Evolutionary conservation across 2,113 vertebrate species (phyloP).

Genomic region (Rynchops niger): DNA sequence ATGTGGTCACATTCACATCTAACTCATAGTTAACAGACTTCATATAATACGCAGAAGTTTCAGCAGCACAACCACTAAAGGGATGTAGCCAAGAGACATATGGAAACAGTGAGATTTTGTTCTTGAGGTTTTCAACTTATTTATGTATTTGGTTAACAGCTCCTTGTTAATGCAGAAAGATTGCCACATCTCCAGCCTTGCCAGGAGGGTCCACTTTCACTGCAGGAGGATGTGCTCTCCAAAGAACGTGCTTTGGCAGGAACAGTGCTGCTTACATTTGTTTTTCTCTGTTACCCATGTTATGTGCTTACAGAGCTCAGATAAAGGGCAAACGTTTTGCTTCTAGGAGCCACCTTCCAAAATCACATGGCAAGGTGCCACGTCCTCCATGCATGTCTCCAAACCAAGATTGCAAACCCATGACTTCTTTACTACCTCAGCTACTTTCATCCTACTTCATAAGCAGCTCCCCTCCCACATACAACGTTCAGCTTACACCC

Average conservation of each 20-base stretch:
- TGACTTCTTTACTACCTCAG: neutral
- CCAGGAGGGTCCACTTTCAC: constrained; percentile 9
- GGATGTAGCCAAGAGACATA: neutral
- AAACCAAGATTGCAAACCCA: neutral
- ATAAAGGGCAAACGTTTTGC: neutral
- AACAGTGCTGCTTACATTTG: neutral
- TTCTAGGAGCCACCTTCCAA: neutral
- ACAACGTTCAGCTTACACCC: neutral
- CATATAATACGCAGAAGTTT: neutral
- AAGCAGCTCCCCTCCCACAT: fast-evolving
- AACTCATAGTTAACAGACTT: constrained; percentile 21
- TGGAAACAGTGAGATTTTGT: constrained; percentile 18
- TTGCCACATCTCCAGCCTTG: neutral
- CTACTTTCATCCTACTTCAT: neutral
- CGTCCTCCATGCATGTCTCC: neutral
- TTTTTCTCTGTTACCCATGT: neutral
- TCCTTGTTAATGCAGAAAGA: neutral
- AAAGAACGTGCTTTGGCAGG: constrained; percentile 18
- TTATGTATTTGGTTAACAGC: constrained; percentile 35
- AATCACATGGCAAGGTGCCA: neutral
- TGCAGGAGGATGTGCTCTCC: neutral
- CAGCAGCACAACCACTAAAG: neutral
- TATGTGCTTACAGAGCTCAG: neutral
- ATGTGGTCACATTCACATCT: neutral
- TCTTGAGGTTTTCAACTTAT: constrained; percentile 7